Evolutionary conservation across 2,797 vertebrate genomes (phyloP).

Genomic region (Crotalus adamanteus): DNA sequence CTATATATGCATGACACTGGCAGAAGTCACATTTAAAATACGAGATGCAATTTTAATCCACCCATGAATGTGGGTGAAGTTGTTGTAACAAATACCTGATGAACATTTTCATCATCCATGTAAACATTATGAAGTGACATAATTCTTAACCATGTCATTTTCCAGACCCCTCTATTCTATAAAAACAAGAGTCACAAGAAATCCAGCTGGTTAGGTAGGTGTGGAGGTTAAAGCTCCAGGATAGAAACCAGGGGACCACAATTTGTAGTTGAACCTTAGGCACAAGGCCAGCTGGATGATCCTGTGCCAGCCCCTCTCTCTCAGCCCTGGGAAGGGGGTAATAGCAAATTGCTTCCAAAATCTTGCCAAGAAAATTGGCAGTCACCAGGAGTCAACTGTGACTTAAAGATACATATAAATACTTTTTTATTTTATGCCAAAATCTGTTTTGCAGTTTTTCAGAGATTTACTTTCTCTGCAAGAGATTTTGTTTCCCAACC

Average conservation of each 20-base stretch:
- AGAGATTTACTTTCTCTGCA: not conserved
- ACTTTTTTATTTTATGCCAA: not conserved
- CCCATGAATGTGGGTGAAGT: conserved; percentile 40
- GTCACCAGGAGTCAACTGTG: no score
- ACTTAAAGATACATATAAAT: no score
- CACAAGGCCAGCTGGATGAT: no score
- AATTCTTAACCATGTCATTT: not conserved
- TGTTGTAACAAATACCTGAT: not conserved
- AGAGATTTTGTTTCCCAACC: not conserved
- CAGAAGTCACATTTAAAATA: conserved; percentile 70
- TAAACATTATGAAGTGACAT: not conserved
- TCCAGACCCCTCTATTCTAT: not conserved
- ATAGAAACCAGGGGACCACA: not conserved
- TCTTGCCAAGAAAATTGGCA: no score
- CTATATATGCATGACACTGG: conserved; percentile 57
- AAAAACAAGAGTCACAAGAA: not conserved
- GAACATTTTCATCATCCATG: not conserved
- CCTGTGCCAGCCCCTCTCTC: no score
- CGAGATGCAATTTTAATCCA: conserved; percentile 67
- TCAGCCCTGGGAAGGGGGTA: no score
- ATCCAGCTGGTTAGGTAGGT: not conserved
- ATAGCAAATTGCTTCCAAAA: no score
- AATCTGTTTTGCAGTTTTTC: not conserved
- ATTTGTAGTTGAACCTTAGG: no score
- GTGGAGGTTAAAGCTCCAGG: no score